Base-by-base conservation (phyloP, 2,888 invertebrate genomes). In the Thera obeliscata region DNA sequence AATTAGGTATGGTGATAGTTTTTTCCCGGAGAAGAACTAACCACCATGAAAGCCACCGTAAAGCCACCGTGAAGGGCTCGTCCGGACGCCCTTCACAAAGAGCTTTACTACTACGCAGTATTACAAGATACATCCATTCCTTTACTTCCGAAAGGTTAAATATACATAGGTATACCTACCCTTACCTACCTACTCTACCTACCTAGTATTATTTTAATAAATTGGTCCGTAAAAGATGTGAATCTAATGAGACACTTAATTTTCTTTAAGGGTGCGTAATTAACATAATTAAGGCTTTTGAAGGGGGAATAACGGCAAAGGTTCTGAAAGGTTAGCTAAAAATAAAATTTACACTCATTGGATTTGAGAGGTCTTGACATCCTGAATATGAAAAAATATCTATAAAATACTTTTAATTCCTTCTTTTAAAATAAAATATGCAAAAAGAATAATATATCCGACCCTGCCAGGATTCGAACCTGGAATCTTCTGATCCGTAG, bases 401-500 rank as follows among this genome's bases (percentile, higher is more conserved):
- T 38, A 38, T 7, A 1, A 7, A 5, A 41, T 41, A 41, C 41
- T 41, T 41, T 41, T 7, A 41, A 41, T 7, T 7, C 6, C 0
- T 6, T 41, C 41, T 7, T 46, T 43, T 1, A 9, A 9, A 9
- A 46, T 9, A 46, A 9, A 46, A 46, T 7, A 46, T 46, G 43
- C 43, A 46, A 46, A 46, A 46, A 43, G 43, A 43, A 43, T 43
- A 43, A 43, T 38, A 38, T 38, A 22, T 11, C 12, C 94, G 94
- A 94, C 94, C 94, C 90, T 94, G 94, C 94, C 94, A 94, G 94
- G 94, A 94, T 94, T 94, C 94, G 94, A 94, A 94, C 94, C 94
- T 95, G 95, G 95, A 95, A 95, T 95, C 95, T 95, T 95, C 95
- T 95, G 95, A 95, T 95, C 95, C 95, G 95, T 95, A 95, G 95